phyloP scores from a whole-genome alignment of 2,888 invertebrate genomes.

The Drosophila pseudotalamancana region DNA sequence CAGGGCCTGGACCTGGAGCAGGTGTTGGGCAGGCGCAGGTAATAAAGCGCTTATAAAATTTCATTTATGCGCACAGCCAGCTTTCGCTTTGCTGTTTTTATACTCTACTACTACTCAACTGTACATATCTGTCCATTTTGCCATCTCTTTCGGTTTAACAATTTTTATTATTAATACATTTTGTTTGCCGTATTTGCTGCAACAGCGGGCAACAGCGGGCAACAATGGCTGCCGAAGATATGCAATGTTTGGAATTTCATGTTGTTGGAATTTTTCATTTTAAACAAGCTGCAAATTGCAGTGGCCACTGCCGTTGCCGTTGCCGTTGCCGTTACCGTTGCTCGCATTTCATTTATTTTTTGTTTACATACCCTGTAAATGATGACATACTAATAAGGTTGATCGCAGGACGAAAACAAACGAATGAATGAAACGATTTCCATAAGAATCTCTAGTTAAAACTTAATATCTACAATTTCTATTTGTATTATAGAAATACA shows the following conservation, averaged over 20 bases:
- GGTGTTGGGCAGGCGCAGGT: slow-evolving; percentile 64
- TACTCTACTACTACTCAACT: slow-evolving; percentile 6
- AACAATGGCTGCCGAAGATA: slow-evolving; percentile 54
- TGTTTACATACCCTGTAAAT: not conserved
- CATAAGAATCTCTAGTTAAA: no score
- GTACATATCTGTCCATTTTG: slow-evolving; percentile 13
- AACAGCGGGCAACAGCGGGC: slow-evolving; percentile 28
- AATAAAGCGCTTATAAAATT: slow-evolving; percentile 80
- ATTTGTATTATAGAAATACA: no score
- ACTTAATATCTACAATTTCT: no score
- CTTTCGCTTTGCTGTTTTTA: not conserved
- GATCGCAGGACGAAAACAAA: not conserved
- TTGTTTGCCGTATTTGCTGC: slow-evolving; percentile 69
- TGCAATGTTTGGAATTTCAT: slow-evolving; percentile 74
- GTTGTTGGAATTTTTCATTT: slow-evolving; percentile 75
- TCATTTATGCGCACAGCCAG: slow-evolving; percentile 67
- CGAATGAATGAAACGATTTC: not conserved
- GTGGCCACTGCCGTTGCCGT: slow-evolving; percentile 36
- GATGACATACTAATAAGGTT: not conserved
- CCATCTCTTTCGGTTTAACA: slow-evolving; percentile 54
- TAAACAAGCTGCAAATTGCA: slow-evolving; percentile 77
- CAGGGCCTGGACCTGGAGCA: slow-evolving; percentile 38
- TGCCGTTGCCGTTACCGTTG: slow-evolving; percentile 43
- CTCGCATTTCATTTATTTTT: slow-evolving; percentile 27
- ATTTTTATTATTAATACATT: slow-evolving; percentile 78